These are phyloP conservation scores for Rallus crepitans DNA, from an alignment of 2,797 vertebrate species.

Conservation along the genomic window DNA sequence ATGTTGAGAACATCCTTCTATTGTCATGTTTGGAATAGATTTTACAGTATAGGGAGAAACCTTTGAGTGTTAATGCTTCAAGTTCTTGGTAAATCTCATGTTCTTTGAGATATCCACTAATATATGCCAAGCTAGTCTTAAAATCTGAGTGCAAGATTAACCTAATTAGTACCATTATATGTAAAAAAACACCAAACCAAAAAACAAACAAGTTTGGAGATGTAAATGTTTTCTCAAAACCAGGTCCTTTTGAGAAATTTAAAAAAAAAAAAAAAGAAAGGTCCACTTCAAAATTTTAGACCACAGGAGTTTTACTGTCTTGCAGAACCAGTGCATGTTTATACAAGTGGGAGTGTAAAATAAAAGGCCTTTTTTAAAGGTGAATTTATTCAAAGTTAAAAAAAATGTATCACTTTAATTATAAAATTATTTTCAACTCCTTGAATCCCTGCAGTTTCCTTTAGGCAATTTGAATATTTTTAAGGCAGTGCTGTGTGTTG, in stretches of 20 bases:
- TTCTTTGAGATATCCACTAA: background rate
- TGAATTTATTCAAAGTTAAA: background rate
- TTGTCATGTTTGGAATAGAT: background rate
- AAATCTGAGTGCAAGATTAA: background rate
- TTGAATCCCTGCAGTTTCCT: background rate
- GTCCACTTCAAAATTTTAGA: background rate
- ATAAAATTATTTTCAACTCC: background rate
- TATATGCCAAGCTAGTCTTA: background rate
- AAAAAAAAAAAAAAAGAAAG: background rate
- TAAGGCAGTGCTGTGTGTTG: background rate
- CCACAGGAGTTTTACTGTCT: background rate
- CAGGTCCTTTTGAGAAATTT: background rate
- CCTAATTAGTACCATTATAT: background rate
- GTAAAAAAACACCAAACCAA: background rate
- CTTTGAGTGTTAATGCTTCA: background rate
- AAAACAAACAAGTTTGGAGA: fast-evolving
- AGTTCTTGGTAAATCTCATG: background rate
- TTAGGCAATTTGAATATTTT: background rate
- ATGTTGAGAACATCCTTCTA: background rate
- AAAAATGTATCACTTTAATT: background rate
- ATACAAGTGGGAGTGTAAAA: background rate
- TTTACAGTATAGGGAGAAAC: background rate
- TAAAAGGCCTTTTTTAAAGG: background rate
- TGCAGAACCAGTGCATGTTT: background rate
- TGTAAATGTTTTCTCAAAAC: background rate